Evolutionary conservation across 2,797 vertebrate species (phyloP), one percentile per base, ranked within the genome.

Genomic region (Syndactyla subalaris): DNA sequence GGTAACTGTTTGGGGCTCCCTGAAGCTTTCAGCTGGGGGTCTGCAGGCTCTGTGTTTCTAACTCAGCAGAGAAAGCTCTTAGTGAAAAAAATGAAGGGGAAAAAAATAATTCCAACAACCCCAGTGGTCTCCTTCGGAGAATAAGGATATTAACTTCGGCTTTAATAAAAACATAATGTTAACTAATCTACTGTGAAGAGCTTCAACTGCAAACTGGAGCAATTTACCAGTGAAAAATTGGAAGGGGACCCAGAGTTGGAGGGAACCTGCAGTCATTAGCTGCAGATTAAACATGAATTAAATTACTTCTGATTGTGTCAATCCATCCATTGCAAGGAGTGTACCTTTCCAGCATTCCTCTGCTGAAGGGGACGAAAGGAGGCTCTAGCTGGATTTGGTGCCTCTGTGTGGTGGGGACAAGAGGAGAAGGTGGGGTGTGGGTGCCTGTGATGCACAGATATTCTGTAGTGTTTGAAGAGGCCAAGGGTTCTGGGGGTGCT

Each of bases 111-210:
- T 95, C 88, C 88, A 96, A 19, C 72, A 93, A 81, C 85, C 89
- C 80, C 94, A 95, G 87, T 85, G 93, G 94, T 91, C 93, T 95
- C 95, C 92, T 97, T 96, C 61, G 45, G 94, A 93, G 93, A 97
- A 95, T 91, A 95, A 93, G 94, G 93, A 93, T 95, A 97, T 96
- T 97, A 95, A 96, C 89, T 96, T 96, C 3, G 0, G 83, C 85
- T 95, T 96, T 95, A 97, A 97, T 97, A 96, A 96, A 96, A 97
- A 93, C 91, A 95, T 88, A 93, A 89, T 85, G 95, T 95, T 96
- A 96, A 97, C 95, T 97, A 97, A 97, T 96, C 93, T 91, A 92
- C 96, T 97, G 95, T 96, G 96, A 94, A 96, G 96, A 93, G 89
- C 85, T 85, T 95, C 85, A 74, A 57, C 79, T 80, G 86, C 92